phyloP scores from a whole-genome alignment of 2,797 vertebrate species.

The Eutrigla gurnardus region DNA sequence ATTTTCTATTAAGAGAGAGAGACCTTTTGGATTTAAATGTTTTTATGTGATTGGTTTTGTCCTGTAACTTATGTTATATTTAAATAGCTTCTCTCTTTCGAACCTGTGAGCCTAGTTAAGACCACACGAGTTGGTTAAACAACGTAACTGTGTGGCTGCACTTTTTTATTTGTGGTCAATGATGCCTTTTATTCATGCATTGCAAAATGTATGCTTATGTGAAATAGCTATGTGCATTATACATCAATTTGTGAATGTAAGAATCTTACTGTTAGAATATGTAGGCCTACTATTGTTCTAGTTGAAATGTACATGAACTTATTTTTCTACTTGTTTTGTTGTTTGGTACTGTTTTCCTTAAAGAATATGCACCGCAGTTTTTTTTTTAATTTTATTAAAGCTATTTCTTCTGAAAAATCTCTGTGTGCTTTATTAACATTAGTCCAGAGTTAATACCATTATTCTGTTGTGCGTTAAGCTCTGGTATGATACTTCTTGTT shows the following conservation, averaged over 20 bases:
- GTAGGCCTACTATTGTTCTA: background rate
- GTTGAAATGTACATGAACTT: conserved; percentile 52
- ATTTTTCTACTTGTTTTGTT: conserved; percentile 75
- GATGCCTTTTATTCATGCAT: conserved; percentile 19
- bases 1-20: background rate
- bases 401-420: conserved; percentile 21
- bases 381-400: conserved; percentile 59
- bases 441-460: background rate
- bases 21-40: background rate
- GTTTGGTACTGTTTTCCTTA: conserved; percentile 63
- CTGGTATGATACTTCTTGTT: too few relatives aligned
- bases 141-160: conserved; percentile 28
- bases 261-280: conserved; percentile 41
- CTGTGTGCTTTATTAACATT: conserved; percentile 7
- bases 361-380: conserved; percentile 43
- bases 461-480: background rate
- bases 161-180: conserved; percentile 21
- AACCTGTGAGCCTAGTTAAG: background rate
- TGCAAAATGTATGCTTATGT: conserved; percentile 56
- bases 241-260: conserved; percentile 70
- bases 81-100: background rate
- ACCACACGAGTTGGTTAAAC: conserved; percentile 7
- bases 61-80: background rate
- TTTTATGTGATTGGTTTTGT: background rate
- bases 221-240: conserved; percentile 45